These are phyloP conservation scores for Aplidium turbinatum DNA, from an alignment of 23 tunicate genomes.

Conservation along the genomic window DNA sequence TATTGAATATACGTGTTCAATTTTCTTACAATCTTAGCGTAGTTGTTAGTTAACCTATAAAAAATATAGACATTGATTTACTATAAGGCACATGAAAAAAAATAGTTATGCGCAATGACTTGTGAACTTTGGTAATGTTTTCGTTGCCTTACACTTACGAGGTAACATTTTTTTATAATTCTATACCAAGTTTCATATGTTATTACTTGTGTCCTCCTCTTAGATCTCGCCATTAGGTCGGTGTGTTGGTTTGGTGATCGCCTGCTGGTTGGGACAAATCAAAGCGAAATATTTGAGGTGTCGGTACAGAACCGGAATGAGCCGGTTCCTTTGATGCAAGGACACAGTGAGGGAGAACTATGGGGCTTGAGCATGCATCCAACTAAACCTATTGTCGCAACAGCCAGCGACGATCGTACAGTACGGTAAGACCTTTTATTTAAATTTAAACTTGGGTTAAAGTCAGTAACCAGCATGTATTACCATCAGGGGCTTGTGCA, in stretches of 20 bases:
- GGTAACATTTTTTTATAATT: too few species aligned
- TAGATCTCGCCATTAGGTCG: conserved; percentile 74
- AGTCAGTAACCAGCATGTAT: too few species aligned
- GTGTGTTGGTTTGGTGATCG: conserved; percentile 73
- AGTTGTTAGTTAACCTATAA: too few species aligned
- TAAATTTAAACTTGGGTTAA: too few species aligned
- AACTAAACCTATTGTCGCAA: conserved; percentile 65
- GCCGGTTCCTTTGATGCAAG: conserved; percentile 70
- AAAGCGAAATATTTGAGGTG: conserved; percentile 91
- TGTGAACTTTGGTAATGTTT: background rate
- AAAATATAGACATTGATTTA: too few species aligned
- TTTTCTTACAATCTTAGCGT: too few species aligned
- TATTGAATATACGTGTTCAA: too few species aligned
- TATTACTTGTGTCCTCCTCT: background rate
- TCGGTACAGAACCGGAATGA: conserved; percentile 59
- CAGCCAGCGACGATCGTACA: conserved; percentile 89
- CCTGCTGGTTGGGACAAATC: conserved; percentile 82
- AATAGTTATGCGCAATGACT: background rate
- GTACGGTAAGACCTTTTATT: conserved; percentile 75
- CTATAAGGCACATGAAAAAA: too few species aligned
- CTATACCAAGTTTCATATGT: background rate
- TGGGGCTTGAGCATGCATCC: conserved; percentile 95
- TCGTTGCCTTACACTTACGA: too few species aligned
- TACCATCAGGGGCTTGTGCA: too few species aligned
- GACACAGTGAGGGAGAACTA: conserved; percentile 97